Evolutionary conservation across 2,113 vertebrate genomes (phyloP), one percentile per base, ranked within the genome.

Genomic region (Steatornis caripensis): DNA sequence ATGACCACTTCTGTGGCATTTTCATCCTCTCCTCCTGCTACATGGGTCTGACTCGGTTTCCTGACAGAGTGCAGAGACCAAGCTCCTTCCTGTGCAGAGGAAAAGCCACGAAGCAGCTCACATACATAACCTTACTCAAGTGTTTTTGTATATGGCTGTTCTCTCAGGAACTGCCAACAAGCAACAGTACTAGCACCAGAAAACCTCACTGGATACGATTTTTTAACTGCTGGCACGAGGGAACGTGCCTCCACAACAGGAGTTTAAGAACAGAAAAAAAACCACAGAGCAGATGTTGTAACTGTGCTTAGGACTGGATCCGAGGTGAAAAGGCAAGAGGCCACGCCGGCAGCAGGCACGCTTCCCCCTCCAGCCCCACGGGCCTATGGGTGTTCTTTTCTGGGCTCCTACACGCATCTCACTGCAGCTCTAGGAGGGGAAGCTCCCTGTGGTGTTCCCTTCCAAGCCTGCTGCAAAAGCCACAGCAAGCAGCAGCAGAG

Each of bases 1-100:
- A n/a, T 1, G 5, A 61, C 29, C 4, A 0, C 32, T 11, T 20
- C 10, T 30, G 23, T 3, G 14, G 8, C 10, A 11, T 7, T 22
- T 36, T 22, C 75, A 51, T 12, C 69, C 87, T 43, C 62, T 55
- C 30, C 45, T 43, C 53, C 39, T 26, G 2, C 55, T 15, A 2
- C 9, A 5, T 0, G 2, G 34, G 39, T 37, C 55, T n/a, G 46
- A 34, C 8, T 36, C 11, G 2, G 60, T 14, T 58, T 78, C 39
- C 77, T 14, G 41, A 53, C n/a, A 15, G 15, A 30, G 16, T 0
- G 5, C 32, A 7, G 51, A 34, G 71, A 10, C 7, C 15, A 5
- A 29, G 14, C 45, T 78, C 68, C 57, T 26, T 23, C n/a, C 36
- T 1, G 10, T 34, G 68, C 51, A 70, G 34, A 46, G 34, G 45